Base-by-base conservation (phyloP, 2,888 invertebrate species). In the Andrena trimmerana region DNA sequence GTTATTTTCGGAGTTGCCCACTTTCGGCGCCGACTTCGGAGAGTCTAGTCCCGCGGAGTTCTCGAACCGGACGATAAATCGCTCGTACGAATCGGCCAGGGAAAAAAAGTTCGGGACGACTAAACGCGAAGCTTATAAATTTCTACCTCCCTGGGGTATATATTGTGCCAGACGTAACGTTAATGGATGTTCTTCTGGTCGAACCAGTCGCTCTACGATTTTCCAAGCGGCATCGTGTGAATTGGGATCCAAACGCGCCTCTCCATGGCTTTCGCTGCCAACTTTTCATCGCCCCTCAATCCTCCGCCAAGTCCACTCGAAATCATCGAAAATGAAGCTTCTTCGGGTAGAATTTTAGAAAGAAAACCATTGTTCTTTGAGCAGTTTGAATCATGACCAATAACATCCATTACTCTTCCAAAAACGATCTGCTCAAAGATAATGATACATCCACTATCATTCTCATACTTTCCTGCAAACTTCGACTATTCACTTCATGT, bases 41-140 rank as follows among this genome's bases (percentile, higher is more conserved):
- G 50, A 71, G 50, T 50, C 50, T 29, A 10, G 31, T 4, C n/a
- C 33, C 57, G 54, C 50, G 52, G 69, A 81, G 68, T 83, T 60
- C n/a, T 65, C 31, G 63, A 63, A 62, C 48, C 10, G 31, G 16
- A 63, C 48, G 66, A 80, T 83, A 79, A 79, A 85, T 84, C 62
- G 65, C 54, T 27, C 36, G 66, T 16, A 54, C 60, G 72, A 76
- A 80, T 69, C 71, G 63, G 50, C 50, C 48, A 29, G 0, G 24
- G 60, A 57, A 65, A 72, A 72, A 82, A 69, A n/a, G 52, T 63
- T 59, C 20, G 50, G 10, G n/a, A 77, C 65, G 71, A 75, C 74
- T 42, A 59, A 77, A 72, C 52, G 67, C 20, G 36, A 72, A 54
- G 68, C 71, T 79, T 54, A 77, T 79, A 79, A 82, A 79, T 76